Base-by-base conservation (phyloP, 2,113 vertebrate genomes). In the Dromiciops gliroides region DNA sequence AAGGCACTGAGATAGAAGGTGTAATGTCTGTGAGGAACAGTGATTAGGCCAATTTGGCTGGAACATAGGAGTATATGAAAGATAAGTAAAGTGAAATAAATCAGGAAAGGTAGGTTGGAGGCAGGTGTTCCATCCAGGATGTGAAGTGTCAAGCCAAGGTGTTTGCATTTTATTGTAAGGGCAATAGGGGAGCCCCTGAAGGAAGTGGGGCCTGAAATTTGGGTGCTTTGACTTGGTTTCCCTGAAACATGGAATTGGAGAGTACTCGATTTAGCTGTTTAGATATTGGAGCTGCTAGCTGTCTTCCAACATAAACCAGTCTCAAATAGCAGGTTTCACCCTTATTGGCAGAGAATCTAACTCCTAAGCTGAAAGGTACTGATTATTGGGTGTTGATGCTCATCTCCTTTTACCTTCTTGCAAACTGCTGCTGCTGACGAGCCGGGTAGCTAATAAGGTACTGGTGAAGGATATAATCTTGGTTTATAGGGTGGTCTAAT, bases 401-500 rank as follows among this genome's bases (percentile, higher is more conserved):
- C 52, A 1, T 51, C 50, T 53, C 23, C 22, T 25, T 83, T 89
- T 9, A 14, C 24, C 52, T 53, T 50, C 10, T 49, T 60, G 49
- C 12, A 14, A 25, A 90, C 53, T 56, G 88, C 94, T 94, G 47
- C 37, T 37, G 28, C 49, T 83, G 10, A 48, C 0, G 25, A 93
- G 23, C 4, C 4, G 3, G 37, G 91, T 44, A 7, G 10, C 19
- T 2, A 8, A 56, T 56, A 91, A 44, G n/a, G 0, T 8, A 24
- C 8, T 25, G 48, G 23, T 37, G 89, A 67, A 56, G 50, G 51
- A 47, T 9, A 25, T 14, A 0, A n/a, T 89, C 67, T 89, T 60
- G 44, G 22, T 48, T 83, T 94, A 51, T 89, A 91, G 93, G 91
- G 93, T 93, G 91, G 90, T 83, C 94, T 94, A 92, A 90, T 60